Percentiles rank a stretch among this genome's conserved stretches.
phyloP scores from a whole-genome alignment of 2,888 invertebrate species.

The Agrypnus murinus region DNA sequence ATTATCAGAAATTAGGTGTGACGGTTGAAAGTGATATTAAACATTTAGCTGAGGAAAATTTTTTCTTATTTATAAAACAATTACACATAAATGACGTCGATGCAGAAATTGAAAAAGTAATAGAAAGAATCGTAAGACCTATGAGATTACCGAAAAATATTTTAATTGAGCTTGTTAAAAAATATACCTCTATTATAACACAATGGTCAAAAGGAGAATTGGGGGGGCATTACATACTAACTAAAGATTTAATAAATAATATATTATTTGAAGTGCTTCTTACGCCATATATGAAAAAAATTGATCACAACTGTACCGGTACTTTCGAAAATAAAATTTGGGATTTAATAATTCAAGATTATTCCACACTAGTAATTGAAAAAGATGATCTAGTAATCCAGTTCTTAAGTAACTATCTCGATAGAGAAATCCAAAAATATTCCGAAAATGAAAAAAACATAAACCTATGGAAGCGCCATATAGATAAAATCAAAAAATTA shows the following conservation, averaged over 20 bases:
- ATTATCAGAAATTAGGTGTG: neutral
- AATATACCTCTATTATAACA: neutral
- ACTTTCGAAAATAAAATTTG: too few species aligned
- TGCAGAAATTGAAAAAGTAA: neutral
- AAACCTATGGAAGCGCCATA: neutral
- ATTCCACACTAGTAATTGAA: too few species aligned
- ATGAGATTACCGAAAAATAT: neutral
- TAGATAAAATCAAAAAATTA: neutral
- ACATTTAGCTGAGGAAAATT: neutral
- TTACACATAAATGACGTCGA: neutral
- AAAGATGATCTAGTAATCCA: too few species aligned
- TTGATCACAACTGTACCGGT: neutral
- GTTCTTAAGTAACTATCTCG: too few species aligned
- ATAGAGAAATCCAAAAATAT: too few species aligned
- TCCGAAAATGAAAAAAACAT: too few species aligned
- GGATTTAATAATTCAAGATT: too few species aligned
- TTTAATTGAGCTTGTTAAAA: neutral
- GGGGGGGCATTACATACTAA: neutral
- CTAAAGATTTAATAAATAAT: neutral
- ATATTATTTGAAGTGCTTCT: neutral
- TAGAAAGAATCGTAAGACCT: neutral
- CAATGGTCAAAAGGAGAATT: slow-evolving; percentile 7
- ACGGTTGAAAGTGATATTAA: neutral
- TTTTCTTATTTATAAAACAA: slow-evolving; percentile 13
- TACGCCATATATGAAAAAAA: neutral